phyloP scores from a whole-genome alignment of 2,888 invertebrate genomes.

The Ceramica pisi region DNA sequence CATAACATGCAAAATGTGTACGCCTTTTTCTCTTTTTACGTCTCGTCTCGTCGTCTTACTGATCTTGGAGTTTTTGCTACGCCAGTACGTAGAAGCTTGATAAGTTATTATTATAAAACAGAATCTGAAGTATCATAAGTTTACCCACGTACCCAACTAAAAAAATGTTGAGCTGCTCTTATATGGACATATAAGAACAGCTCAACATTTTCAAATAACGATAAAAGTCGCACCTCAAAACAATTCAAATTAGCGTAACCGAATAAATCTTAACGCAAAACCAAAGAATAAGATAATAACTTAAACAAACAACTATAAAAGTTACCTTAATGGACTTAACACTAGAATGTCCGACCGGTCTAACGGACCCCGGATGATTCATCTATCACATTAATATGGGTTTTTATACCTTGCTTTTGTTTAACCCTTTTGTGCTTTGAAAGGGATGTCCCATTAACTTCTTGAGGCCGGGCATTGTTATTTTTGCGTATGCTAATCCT shows the following conservation, averaged over 20 bases:
- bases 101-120: neutral
- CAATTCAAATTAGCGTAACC: constrained; percentile 60
- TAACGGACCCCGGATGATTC: constrained; percentile 84
- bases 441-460: constrained; percentile 85
- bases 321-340: constrained; percentile 71
- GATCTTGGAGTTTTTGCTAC: neutral
- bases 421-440: constrained; percentile 87
- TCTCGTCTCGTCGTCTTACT: neutral
- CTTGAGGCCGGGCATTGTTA: constrained; percentile 84
- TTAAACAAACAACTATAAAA: constrained; percentile 69
- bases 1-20: neutral
- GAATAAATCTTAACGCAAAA: constrained; percentile 74
- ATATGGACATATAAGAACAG: constrained; percentile 5
- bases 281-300: constrained; percentile 53
- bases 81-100: neutral
- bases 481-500: constrained; percentile 86
- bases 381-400: constrained; percentile 86
- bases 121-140: neutral
- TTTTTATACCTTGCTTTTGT: constrained; percentile 85
- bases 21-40: too few species aligned
- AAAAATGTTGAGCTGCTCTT: too few species aligned
- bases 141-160: neutral
- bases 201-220: constrained; percentile 54
- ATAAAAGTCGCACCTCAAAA: constrained; percentile 55
- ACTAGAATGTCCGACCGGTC: constrained; percentile 78